Conservation (phyloP, 2,797 vertebrate genomes). For the Moxostoma hubbsi region DNA sequence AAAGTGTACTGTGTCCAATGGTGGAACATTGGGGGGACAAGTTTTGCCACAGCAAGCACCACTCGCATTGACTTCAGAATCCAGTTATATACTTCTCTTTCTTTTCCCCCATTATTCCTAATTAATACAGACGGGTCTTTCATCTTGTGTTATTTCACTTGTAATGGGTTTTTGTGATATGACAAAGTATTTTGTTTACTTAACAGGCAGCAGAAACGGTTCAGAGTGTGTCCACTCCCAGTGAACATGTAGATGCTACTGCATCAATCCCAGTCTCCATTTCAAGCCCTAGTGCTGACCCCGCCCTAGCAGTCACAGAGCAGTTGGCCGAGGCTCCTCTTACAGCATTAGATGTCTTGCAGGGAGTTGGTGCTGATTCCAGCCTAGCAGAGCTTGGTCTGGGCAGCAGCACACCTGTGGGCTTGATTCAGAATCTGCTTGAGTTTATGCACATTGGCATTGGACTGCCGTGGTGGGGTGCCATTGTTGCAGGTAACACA, state of each 20-base stretch:
- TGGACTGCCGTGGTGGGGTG: constrained; percentile 91
- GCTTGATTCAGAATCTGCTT: constrained; percentile 84
- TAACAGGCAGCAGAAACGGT: constrained; percentile 39
- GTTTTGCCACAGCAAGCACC: too few relatives aligned
- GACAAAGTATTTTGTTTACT: not conserved
- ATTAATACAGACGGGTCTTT: too few relatives aligned
- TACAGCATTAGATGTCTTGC: constrained; percentile 72
- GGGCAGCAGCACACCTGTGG: constrained; percentile 82
- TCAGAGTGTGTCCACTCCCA: constrained; percentile 35
- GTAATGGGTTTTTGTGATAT: not conserved
- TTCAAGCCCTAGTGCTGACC: constrained; percentile 44
- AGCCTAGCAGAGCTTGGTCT: constrained; percentile 84
- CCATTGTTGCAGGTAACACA: constrained; percentile 82
- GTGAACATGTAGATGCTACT: constrained; percentile 25
- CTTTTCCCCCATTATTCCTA: too few relatives aligned
- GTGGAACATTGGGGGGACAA: too few relatives aligned
- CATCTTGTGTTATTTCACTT: not conserved
- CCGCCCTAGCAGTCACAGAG: constrained; percentile 52
- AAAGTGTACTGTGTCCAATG: too few relatives aligned
- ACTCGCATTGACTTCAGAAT: not conserved
- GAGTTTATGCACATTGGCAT: constrained; percentile 83
- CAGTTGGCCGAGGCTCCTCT: constrained; percentile 67
- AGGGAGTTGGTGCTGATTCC: constrained; percentile 69
- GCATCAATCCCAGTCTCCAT: constrained; percentile 32
- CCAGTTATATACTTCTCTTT: too few relatives aligned